These are phyloP conservation scores for Sebastolobus altivelis DNA, from an alignment of 2,797 vertebrate genomes.

Conservation along the genomic window DNA sequence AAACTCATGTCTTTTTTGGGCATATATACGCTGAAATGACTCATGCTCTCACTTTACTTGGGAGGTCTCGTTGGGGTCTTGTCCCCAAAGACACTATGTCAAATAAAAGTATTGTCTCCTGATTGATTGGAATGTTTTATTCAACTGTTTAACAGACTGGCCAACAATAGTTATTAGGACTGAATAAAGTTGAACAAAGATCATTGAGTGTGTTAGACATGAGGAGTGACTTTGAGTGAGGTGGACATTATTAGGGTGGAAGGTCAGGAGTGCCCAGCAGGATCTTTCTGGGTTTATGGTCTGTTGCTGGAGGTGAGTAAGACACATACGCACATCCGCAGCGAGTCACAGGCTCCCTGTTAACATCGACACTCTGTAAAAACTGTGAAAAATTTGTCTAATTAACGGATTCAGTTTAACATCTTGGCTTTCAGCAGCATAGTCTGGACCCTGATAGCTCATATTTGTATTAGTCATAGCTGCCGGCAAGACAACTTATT, in stretches of 20 bases:
- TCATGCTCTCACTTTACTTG: not conserved
- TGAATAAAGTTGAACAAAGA: not conserved
- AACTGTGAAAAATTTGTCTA: constrained; percentile 40
- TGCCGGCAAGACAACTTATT: constrained; percentile 31
- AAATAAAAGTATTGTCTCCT: not conserved
- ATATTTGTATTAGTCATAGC: constrained; percentile 53
- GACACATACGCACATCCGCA: constrained; percentile 61
- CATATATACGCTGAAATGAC: not conserved
- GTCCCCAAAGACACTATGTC: not conserved
- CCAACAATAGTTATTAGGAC: not conserved
- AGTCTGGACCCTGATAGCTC: constrained; percentile 15
- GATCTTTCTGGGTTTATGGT: constrained; percentile 52
- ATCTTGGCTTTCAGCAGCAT: constrained; percentile 2
- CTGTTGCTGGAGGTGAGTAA: constrained; percentile 62
- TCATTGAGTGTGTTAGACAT: constrained; percentile 18
- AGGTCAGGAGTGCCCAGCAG: constrained; percentile 60
- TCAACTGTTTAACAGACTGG: not conserved
- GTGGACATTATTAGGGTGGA: constrained; percentile 60
- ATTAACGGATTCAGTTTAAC: constrained; percentile 45
- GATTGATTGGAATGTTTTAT: not conserved
- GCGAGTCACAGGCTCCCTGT: constrained; percentile 51
- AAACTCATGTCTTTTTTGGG: not conserved
- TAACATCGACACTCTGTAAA: constrained; percentile 49
- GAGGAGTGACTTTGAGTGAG: constrained; percentile 43
- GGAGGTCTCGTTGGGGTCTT: not conserved